Evolutionary conservation across 2,888 invertebrate genomes (phyloP).

Genomic region (Hipparchia sbordonii): DNA sequence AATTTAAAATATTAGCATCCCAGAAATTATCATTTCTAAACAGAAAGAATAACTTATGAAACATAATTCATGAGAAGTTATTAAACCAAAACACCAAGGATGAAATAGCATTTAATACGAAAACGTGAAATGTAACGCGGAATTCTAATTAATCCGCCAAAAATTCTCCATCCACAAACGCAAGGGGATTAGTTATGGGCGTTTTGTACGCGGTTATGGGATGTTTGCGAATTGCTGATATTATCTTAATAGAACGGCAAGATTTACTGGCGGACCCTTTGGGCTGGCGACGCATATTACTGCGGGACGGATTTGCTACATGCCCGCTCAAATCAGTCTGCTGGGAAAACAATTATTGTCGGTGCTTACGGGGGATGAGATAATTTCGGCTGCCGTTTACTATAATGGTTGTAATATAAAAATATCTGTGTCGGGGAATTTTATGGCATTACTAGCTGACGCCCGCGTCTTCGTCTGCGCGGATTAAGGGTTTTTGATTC

Average conservation of each 20-base stretch:
- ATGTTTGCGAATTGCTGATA: conserved; percentile 72
- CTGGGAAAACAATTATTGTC: conserved; percentile 22
- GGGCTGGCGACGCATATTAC: conserved; percentile 30
- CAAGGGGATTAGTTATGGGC: conserved; percentile 52
- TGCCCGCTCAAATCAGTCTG: conserved; percentile 20
- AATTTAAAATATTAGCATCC: not conserved
- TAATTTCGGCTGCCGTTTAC: conserved; percentile 17
- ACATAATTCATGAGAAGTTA: not conserved
- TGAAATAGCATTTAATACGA: conserved; percentile 30
- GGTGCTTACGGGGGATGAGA: conserved; percentile 18
- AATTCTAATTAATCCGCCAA: conserved; percentile 56
- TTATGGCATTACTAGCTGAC: not conserved
- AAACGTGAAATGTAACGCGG: conserved; percentile 34
- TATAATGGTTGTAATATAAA: conserved; percentile 15
- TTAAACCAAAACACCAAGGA: conserved; percentile 21
- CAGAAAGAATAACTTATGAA: not conserved
- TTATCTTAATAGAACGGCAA: conserved; percentile 74
- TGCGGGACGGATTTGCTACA: conserved; percentile 23
- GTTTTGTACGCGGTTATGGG: conserved; percentile 41
- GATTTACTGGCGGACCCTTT: conserved; percentile 61
- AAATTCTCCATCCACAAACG: conserved; percentile 58
- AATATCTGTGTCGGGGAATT: conserved; percentile 6
- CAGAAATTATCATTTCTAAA: not conserved
- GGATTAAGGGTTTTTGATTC: too few species aligned
- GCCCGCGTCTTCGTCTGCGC: too few species aligned